Base-by-base conservation (phyloP, 1,140 invertebrate species). In the Leptinotarsa lineolata region DNA sequence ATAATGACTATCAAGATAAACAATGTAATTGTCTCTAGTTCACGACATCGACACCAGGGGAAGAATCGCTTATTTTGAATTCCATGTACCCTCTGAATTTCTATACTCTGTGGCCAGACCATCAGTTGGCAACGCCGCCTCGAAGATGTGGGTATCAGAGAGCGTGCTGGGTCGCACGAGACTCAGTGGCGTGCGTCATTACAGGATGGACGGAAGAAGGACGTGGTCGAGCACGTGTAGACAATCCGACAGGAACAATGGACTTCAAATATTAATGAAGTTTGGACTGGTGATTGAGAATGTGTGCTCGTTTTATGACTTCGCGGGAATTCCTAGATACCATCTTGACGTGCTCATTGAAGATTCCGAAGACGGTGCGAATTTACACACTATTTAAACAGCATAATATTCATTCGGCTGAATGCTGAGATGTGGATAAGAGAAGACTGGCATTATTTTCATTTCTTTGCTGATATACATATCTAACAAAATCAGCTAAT, bases 181-280 rank as follows among this genome's bases (percentile, higher is more conserved):
- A 58, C 18, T 39, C 71, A 66, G 71, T 72, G 71, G 63, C 71
- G 64, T 72, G 61, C 71, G 61, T 66, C 61, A 66, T 46, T 39
- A 24, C 58, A 60, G 68, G 48, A 54, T 48, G 71, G n/a, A 61
- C 58, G 30, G 60, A 63, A 71, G 69, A 45, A 71, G 71, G 71
- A 72, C 71, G 71, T 67, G 64, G 45, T 30, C 46, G 45, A 66
- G 71, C 71, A 72, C 71, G 71, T 72, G 71, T 67, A 72, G 71
- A 72, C 71, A 24, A 18, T 58, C 71, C 64, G 71, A 72, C 71
- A 72, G 71, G 71, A 72, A 72, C 71, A 65, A 60, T 58, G 16
- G 46, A 48, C 71, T 54, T 66, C 71, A 72, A 72, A 72, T 72
- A 72, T 72, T 72, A 72, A 72, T 72, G 71, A 72, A 72, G 44